Evolutionary conservation across 1,140 invertebrate genomes (phyloP).

Genomic region (Doryteuthis pealeii): DNA sequence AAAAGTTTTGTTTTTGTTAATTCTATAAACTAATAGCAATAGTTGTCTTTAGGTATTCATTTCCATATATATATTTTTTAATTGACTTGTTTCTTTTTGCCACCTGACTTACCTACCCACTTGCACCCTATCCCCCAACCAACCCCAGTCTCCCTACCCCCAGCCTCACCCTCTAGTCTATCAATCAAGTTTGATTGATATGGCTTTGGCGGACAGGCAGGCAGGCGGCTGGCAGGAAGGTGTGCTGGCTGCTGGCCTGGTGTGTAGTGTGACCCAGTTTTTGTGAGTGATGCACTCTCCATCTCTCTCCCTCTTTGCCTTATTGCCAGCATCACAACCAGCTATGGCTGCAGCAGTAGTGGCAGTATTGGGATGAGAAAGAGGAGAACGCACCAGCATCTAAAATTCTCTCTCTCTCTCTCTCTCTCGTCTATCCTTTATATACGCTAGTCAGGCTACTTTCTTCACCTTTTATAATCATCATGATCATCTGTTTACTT

Average conservation of each 20-base stretch:
- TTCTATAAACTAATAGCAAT: too few relatives aligned
- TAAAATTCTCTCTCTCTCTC: background rate
- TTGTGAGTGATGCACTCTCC: slow-evolving; percentile 3
- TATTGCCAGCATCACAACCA: slow-evolving; percentile 3
- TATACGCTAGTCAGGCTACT: background rate
- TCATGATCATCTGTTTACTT: background rate
- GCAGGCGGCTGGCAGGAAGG: background rate
- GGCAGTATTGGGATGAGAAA: background rate
- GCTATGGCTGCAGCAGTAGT: background rate
- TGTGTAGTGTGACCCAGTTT: slow-evolving; percentile 7
- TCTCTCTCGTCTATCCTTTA: background rate
- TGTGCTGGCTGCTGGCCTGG: background rate
- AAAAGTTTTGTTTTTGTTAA: too few relatives aligned
- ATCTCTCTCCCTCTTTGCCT: background rate
- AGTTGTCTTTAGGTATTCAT: too few relatives aligned
- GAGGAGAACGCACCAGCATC: background rate
- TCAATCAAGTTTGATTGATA: slow-evolving; percentile 7
- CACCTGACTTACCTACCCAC: background rate
- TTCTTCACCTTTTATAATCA: background rate
- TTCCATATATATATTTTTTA: too few relatives aligned
- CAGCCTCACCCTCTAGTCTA: background rate
- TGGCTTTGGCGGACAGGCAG: background rate
- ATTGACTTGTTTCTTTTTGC: too few relatives aligned
- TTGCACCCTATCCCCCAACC: background rate
- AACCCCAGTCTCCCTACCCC: background rate